Conservation (phyloP, 2,113 vertebrate genomes). For the Spheniscus mendiculus region DNA sequence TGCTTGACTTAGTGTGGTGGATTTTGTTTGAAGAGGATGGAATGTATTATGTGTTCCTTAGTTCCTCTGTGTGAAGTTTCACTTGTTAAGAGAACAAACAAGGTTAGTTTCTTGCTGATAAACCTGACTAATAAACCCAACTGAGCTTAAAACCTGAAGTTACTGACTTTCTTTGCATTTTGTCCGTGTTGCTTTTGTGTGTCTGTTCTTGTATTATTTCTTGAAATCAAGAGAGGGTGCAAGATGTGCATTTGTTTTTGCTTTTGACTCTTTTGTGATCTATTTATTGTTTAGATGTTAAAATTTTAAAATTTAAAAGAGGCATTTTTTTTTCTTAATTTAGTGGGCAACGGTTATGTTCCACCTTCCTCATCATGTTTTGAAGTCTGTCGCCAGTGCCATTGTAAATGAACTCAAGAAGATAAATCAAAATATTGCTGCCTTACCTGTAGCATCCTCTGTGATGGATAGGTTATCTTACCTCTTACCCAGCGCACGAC, state of each 20-base stretch:
- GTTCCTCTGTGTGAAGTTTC: background rate
- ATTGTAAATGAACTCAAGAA: slow-evolving; percentile 99
- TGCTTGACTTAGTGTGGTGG: background rate
- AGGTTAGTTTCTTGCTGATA: background rate
- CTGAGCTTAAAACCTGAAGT: background rate
- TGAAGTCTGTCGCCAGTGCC: slow-evolving; percentile 92
- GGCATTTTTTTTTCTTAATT: background rate
- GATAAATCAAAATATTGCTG: slow-evolving; percentile 98
- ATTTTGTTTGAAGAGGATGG: background rate
- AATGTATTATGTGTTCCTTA: background rate
- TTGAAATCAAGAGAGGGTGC: background rate
- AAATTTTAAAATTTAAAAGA: background rate
- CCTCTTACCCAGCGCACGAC: slow-evolving; percentile 95
- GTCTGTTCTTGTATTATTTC: background rate
- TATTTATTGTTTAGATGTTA: background rate
- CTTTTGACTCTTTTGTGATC: background rate
- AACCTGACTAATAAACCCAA: background rate
- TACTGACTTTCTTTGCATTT: background rate
- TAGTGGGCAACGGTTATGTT: slow-evolving; percentile 99
- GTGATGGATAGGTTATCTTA: slow-evolving; percentile 99
- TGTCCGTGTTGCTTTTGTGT: background rate
- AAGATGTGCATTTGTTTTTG: background rate
- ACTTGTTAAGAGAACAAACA: background rate
- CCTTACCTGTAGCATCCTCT: slow-evolving; percentile 98
- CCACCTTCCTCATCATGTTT: slow-evolving; percentile 96